Evolutionary conservation across 2,888 invertebrate genomes (phyloP).

Genomic region (Acleris literana): DNA sequence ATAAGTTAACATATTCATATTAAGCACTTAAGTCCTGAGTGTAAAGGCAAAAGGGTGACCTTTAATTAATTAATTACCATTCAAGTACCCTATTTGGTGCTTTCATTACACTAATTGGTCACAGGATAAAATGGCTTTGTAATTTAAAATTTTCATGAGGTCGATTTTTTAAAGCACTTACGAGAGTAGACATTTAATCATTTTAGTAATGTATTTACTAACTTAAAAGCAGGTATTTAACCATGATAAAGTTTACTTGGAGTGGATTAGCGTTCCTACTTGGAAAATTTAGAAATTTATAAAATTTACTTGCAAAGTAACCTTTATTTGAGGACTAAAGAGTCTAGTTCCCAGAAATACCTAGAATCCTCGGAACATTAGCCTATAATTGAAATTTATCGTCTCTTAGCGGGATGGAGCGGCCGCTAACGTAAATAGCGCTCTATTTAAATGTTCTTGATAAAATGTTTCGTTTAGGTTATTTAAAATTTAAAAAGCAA

Average conservation of each 20-base stretch:
- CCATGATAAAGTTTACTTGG: not conserved
- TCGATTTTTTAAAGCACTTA: slow-evolving; percentile 16
- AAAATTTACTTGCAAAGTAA: too few species aligned
- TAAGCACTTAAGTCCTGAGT: slow-evolving; percentile 3
- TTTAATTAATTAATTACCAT: slow-evolving; percentile 2
- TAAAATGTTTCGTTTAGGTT: not conserved
- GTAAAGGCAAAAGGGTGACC: too few species aligned
- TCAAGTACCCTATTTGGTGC: slow-evolving; percentile 26
- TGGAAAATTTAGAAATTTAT: not conserved
- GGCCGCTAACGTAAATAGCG: slow-evolving; percentile 5
- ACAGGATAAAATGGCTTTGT: slow-evolving; percentile 13
- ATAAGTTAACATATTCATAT: not conserved
- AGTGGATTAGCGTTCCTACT: too few species aligned
- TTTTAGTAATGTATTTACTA: not conserved
- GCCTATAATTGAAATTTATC: slow-evolving; percentile 2
- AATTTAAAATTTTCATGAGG: slow-evolving; percentile 11
- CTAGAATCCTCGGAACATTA: not conserved
- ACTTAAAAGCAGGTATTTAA: not conserved
- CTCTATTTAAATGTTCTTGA: not conserved
- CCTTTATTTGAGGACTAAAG: not conserved
- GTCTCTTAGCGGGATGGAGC: slow-evolving; percentile 1
- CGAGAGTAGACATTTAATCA: slow-evolving; percentile 14
- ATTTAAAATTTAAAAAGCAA: not conserved
- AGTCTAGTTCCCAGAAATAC: not conserved
- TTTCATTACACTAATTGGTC: slow-evolving; percentile 33